Evolutionary conservation across 1,140 invertebrate genomes (phyloP).

Genomic region (Leptestheria dahalacensis): DNA sequence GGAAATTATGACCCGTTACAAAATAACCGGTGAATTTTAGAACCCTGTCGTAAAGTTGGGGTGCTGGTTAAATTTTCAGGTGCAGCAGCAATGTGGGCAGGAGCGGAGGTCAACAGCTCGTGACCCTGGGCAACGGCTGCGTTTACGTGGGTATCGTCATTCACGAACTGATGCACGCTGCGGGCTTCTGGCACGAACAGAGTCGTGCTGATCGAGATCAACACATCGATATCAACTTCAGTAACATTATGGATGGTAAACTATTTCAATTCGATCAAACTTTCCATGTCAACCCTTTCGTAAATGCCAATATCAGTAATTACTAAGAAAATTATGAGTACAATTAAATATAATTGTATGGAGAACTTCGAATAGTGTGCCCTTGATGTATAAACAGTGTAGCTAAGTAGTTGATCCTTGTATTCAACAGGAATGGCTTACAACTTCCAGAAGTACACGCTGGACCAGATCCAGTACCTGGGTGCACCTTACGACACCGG

Average conservation of each 20-base stretch:
- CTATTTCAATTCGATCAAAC: too few relatives aligned
- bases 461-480: conserved; percentile 28
- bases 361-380: background rate
- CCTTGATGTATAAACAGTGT: background rate
- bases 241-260: conserved; percentile 41
- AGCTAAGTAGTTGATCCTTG: too few relatives aligned
- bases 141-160: conserved; percentile 39
- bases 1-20: too few relatives aligned
- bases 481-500: conserved; percentile 36
- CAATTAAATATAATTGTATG: conserved; percentile 2
- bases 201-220: conserved; percentile 45
- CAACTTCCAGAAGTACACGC: conserved; percentile 33
- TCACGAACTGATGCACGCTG: conserved; percentile 47
- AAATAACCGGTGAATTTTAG: too few relatives aligned
- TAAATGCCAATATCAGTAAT: background rate
- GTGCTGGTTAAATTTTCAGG: background rate
- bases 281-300: too few relatives aligned
- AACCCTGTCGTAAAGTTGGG: background rate
- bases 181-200: conserved; percentile 53
- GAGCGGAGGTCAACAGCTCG: conserved; percentile 35
- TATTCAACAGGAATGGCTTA: conserved; percentile 25
- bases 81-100: conserved; percentile 30
- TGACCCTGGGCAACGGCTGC: conserved; percentile 32
- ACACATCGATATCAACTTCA: conserved; percentile 42
- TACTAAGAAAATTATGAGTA: background rate